Percentiles rank a stretch among this genome's conserved stretches.
Evolutionary conservation across 2,113 vertebrate genomes (phyloP).

Genomic region (Girardinichthys multiradiatus): DNA sequence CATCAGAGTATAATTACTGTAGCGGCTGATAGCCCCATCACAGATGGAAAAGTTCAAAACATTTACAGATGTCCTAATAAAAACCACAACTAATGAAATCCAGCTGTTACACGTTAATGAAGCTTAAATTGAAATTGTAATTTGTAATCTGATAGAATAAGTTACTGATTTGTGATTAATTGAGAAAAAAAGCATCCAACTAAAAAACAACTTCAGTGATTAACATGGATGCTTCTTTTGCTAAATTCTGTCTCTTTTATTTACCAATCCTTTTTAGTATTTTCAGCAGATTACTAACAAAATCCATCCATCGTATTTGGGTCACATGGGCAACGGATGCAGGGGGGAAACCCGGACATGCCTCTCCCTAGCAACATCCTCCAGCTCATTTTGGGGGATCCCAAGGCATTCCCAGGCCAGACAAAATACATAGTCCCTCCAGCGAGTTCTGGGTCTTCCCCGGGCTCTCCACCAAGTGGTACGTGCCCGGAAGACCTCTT

Average conservation of each 20-base stretch:
- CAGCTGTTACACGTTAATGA: background rate
- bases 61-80: background rate
- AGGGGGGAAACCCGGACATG: no score
- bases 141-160: background rate
- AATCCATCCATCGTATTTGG: no score
- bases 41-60: background rate
- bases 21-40: background rate
- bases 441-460: no score
- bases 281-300: no score
- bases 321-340: no score
- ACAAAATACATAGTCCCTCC: no score
- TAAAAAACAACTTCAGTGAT: background rate
- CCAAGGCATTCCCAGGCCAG: no score
- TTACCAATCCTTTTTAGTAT: background rate
- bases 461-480: no score
- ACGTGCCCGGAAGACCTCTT: no score
- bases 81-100: background rate
- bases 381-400: no score
- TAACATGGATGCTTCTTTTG: background rate
- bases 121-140: background rate
- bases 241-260: background rate
- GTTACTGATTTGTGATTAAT: background rate
- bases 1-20: background rate
- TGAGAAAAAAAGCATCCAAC: background rate
- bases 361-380: no score